A percentile compares a stretch with the other conserved stretches of the same genome.
These are phyloP conservation scores for Rousettus madagascariensis DNA, from an alignment of 2,797 vertebrate species.

Conservation along the genomic window DNA sequence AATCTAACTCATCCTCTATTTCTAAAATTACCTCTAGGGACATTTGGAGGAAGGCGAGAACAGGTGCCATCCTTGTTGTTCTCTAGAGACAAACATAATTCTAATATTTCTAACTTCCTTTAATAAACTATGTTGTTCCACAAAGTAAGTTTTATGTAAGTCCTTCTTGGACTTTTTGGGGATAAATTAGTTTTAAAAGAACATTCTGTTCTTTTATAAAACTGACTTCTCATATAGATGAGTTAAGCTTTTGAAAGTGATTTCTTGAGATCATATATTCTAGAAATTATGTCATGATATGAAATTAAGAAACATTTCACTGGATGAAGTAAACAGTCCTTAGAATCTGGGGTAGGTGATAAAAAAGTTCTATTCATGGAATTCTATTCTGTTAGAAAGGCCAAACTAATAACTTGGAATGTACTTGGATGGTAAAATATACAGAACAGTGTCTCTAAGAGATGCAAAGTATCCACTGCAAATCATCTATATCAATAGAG, in stretches of 20 bases:
- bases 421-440: background rate
- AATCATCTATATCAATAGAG: background rate
- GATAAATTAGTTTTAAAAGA: background rate
- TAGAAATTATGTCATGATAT: constrained; percentile 20
- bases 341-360: background rate
- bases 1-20: background rate
- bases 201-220: background rate
- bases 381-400: background rate
- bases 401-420: background rate
- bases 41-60: background rate
- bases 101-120: background rate
- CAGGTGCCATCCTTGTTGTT: background rate
- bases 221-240: background rate
- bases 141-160: background rate
- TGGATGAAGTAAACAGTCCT: background rate
- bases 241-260: background rate
- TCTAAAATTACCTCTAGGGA: background rate
- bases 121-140: background rate
- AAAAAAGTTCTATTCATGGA: background rate
- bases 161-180: background rate
- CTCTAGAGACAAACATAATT: background rate
- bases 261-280: constrained; percentile 18
- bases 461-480: background rate
- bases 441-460: background rate
- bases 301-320: constrained; percentile 37